These are phyloP conservation scores for Eidolon helvum DNA, from an alignment of 2,113 vertebrate species.

Conservation along the genomic window DNA sequence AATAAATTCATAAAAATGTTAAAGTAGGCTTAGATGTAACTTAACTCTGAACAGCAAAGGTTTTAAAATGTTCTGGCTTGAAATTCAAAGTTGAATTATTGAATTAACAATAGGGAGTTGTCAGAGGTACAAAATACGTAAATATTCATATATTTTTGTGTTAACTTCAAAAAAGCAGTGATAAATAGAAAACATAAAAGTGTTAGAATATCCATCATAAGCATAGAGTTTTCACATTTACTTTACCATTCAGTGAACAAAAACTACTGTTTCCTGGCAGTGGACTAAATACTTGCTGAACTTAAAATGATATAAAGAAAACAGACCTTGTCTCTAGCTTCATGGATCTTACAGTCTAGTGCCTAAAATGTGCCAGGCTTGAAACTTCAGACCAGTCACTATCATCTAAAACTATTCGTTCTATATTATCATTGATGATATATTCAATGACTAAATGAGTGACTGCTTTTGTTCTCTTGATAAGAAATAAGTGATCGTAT, in stretches of 20 bases:
- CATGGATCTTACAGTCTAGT: background rate
- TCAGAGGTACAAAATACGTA: background rate
- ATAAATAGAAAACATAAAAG: background rate
- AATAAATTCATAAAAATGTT: background rate
- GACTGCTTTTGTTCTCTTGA: background rate
- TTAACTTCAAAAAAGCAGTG: background rate
- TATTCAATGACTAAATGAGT: background rate
- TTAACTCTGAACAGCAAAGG: background rate
- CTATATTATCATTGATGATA: background rate
- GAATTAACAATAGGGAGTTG: background rate
- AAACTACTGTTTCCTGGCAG: background rate
- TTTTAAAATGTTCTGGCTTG: slow-evolving; percentile 7
- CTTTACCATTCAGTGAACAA: background rate
- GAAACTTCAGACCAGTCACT: background rate
- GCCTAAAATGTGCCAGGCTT: background rate
- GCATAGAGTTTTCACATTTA: slow-evolving; percentile 29
- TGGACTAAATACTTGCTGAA: background rate
- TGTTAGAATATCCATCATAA: background rate
- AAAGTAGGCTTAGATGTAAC: background rate
- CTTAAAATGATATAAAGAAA: background rate
- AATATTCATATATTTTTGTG: background rate
- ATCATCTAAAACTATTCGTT: background rate
- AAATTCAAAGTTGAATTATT: background rate
- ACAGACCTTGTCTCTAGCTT: background rate
- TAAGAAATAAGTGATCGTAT: background rate